Evolutionary conservation across 1,140 invertebrate species (phyloP), one percentile per base, ranked within the genome.

Genomic region (Drosophila bifasciata): DNA sequence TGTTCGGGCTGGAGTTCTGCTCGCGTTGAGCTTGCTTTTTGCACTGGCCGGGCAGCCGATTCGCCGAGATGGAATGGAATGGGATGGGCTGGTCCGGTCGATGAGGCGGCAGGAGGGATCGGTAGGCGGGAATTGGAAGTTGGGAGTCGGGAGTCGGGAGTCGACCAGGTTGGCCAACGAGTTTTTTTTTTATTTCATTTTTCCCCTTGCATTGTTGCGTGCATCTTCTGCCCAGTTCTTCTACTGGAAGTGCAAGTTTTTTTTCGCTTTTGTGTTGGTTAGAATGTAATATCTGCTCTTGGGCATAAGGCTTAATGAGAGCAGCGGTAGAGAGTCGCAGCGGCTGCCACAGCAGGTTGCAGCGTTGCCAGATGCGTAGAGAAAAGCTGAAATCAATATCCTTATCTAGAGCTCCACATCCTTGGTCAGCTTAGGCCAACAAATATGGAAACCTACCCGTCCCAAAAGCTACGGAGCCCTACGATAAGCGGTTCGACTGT

Each of bases 11-110:
- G 52, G 50, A 57, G 80, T 75, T 90, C 86, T 86, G 81, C 43
- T 71, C 86, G 81, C 79, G 69, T 75, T 81, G 86, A 90, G 81
- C 70, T 76, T 86, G 80, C 78, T 86, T 90, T 90, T 76, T 51
- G 78, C 86, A 90, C 86, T 90, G 81, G 48, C 63, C 53, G 46
- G 39, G 56, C 32, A 13, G 13, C 11, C 11, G 11, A 36, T 36
- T 36, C 32, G 58, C 58, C 59, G 48, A 28, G 28, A 28, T 28
- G 28, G 8, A 36, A 36, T 44, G 40, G 40, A 43, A 19, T 53
- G 19, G 19, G 6, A 41, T 36, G 17, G 36, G 36, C 8, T 23
- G 40, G 36, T 8, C n/a, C 48, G 32, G 40, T 21, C 52, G 52
- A 25, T 39, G 19, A 21, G 19, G 19, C 19, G 19, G 19, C 19